phyloP scores from a whole-genome alignment of 2,113 vertebrate genomes.

The Myrmecophaga tridactyla region DNA sequence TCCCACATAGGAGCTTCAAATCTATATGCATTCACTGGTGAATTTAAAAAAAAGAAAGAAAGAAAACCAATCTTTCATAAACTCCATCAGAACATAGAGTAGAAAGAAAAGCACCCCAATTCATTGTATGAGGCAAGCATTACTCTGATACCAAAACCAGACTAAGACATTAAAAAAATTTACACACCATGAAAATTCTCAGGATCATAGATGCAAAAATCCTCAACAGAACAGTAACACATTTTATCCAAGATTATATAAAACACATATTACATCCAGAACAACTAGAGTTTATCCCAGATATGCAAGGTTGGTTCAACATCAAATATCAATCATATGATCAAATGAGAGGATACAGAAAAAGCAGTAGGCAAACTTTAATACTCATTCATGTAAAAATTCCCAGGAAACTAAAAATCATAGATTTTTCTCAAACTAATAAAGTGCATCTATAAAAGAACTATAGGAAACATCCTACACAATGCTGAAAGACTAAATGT shows the following conservation, averaged over 20 bases:
- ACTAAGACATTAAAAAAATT: not conserved
- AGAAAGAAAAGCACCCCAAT: no score
- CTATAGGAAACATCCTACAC: not conserved
- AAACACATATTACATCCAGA: not conserved
- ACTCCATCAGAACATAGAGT: no score
- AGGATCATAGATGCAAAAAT: no score
- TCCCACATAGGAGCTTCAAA: not conserved
- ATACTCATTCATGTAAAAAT: not conserved
- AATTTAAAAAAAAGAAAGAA: not conserved
- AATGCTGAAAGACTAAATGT: not conserved
- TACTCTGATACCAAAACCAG: no score
- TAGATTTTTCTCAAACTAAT: not conserved
- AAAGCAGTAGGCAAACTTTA: not conserved
- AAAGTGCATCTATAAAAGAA: not conserved
- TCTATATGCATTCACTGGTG: not conserved
- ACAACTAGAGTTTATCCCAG: not conserved
- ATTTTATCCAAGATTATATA: not conserved
- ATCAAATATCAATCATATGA: no score
- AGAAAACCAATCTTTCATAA: not conserved
- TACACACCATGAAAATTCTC: not conserved
- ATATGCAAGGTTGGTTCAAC: not conserved
- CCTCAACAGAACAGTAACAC: not conserved
- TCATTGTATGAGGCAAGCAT: no score
- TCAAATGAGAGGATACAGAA: not conserved
- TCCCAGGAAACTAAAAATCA: not conserved